Evolutionary conservation across 1,140 invertebrate genomes (phyloP).

Genomic region (Atta cephalotes): DNA sequence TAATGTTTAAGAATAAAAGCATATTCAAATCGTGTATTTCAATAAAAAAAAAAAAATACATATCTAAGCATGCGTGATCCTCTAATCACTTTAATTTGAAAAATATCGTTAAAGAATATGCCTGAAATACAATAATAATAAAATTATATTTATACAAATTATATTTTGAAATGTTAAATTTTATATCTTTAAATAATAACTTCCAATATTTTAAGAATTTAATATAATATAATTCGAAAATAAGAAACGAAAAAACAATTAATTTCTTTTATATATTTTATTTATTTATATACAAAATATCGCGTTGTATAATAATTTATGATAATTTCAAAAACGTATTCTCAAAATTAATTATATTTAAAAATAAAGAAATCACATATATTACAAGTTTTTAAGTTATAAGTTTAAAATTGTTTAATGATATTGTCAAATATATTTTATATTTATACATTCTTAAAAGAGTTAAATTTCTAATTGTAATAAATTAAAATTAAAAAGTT

Average conservation of each 20-base stretch:
- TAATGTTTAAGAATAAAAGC: not conserved
- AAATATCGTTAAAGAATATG: not conserved
- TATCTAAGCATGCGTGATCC: too few species aligned
- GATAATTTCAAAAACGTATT: not conserved
- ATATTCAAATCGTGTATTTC: not conserved
- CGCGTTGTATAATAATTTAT: not conserved
- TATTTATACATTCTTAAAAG: not conserved
- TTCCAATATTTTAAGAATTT: not conserved
- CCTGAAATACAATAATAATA: not conserved
- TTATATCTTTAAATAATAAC: not conserved
- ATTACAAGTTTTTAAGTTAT: not conserved
- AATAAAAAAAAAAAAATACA: not conserved
- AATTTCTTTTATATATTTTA: not conserved
- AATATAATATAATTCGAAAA: not conserved
- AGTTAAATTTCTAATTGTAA: not conserved
- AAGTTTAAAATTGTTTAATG: not conserved
- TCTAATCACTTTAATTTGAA: not conserved
- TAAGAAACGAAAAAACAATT: not conserved
- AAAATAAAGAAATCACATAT: not conserved
- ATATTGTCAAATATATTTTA: not conserved
- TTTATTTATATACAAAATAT: not conserved
- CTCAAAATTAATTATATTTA: not conserved
- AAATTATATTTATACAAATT: not conserved
- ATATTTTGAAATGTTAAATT: not conserved
- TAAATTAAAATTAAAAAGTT: constrained; percentile 3